Base-by-base conservation (phyloP, 2,888 invertebrate genomes). In the Aricia artaxerxes region DNA sequence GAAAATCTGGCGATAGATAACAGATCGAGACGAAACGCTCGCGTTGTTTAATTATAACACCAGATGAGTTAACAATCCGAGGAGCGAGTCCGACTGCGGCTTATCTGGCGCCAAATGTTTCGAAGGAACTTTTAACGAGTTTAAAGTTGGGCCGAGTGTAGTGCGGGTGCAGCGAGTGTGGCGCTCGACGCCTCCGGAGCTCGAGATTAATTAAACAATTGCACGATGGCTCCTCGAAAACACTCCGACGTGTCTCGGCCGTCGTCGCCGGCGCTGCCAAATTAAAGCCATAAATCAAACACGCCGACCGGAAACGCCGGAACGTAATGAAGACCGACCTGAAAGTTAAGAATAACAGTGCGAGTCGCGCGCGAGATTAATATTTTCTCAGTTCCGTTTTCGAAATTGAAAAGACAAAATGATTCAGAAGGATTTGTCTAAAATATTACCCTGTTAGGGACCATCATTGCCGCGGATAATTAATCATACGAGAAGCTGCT, bases 171-270 rank as follows among this genome's bases (percentile, higher is more conserved):
- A 84, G 84, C 82, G 83, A 84, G 86, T 84, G 84, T 84, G 85
- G 84, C 83, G 85, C 90, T 88, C 90, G 90, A 89, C 90, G 88
- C 88, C 90, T 90, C 88, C 89, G 87, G 87, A 87, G 90, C 91
- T 90, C 90, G 90, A 93, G 93, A 94, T 94, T 94, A 94, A 94
- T 94, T 94, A 94, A 94, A 94, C 94, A 94, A 93, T 94, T 92
- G 94, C 92, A 90, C 92, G 93, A 93, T 92, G 92, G 92, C 92
- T 94, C 88, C 91, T 93, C 91, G 92, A 94, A 93, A 93, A 93
- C 93, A 94, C 94, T 94, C 93, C 91, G 91, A 93, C 94, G 92
- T 94, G 94, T 94, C 93, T 91, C 92, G 92, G 92, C 89, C 92
- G 94, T 94, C 94, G 91, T 89, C 92, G 91, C 89, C 91, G 93